Conservation (phyloP, 1,140 invertebrate genomes). For the Acromyrmex heyeri region DNA sequence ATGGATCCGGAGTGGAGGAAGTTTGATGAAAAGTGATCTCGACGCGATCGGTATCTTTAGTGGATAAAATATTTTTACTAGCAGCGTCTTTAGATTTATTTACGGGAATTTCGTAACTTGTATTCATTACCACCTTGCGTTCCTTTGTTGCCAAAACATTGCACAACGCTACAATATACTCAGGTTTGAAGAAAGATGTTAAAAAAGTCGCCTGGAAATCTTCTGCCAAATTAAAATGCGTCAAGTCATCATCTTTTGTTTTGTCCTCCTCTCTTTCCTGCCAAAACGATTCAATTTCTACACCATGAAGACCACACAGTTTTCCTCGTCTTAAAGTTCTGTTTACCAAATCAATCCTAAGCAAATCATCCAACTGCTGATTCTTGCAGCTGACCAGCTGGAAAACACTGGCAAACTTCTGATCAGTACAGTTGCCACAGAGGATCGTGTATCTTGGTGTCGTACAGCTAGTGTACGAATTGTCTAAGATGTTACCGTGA, state of each 20-base stretch:
- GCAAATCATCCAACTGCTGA: slow-evolving; percentile 87
- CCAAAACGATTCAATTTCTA: slow-evolving; percentile 87
- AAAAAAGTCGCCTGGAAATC: slow-evolving; percentile 84
- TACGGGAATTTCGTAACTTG: slow-evolving; percentile 81
- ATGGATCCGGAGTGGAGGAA: slow-evolving; percentile 6
- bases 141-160: slow-evolving; percentile 90
- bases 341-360: slow-evolving; percentile 87
- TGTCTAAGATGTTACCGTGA: slow-evolving; percentile 67
- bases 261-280: slow-evolving; percentile 62
- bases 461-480: slow-evolving; percentile 84
- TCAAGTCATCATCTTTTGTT: slow-evolving; percentile 69
- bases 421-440: slow-evolving; percentile 91
- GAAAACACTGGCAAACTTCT: slow-evolving; percentile 89
- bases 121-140: slow-evolving; percentile 90
- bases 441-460: slow-evolving; percentile 91
- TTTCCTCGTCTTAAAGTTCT: slow-evolving; percentile 87
- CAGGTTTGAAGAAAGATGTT: slow-evolving; percentile 88
- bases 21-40: slow-evolving; percentile 11
- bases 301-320: slow-evolving; percentile 84
- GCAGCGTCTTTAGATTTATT: slow-evolving; percentile 60
- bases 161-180: slow-evolving; percentile 92
- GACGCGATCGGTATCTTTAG: slow-evolving; percentile 8
- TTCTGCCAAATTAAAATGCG: slow-evolving; percentile 69
- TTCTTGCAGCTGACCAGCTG: slow-evolving; percentile 90
- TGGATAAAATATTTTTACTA: slow-evolving; percentile 27